A percentile compares a stretch with the other conserved stretches of the same genome.
phyloP scores from a whole-genome alignment of 2,113 vertebrate species.

The Coreoperca whiteheadi region DNA sequence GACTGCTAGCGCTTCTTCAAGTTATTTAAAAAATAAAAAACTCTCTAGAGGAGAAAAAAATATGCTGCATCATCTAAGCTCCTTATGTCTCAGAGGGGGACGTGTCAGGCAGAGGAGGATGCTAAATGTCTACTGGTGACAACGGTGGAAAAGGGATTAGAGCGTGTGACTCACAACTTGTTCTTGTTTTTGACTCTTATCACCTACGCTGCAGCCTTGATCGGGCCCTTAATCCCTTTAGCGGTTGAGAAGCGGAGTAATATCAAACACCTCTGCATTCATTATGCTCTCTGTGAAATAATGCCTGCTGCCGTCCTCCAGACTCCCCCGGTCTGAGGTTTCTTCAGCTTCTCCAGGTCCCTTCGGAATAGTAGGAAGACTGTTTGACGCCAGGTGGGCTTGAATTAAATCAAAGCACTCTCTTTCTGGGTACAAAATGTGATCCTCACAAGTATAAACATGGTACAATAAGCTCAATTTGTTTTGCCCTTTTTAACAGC shows the following conservation, averaged over 20 bases:
- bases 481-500: background rate
- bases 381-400: conserved; percentile 50
- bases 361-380: conserved; percentile 37
- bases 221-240: conserved; percentile 70
- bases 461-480: background rate
- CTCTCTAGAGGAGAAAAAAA: conserved; percentile 1
- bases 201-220: conserved; percentile 68
- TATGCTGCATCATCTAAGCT: conserved; percentile 71
- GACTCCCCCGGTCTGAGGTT: conserved; percentile 36
- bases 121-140: conserved; percentile 58
- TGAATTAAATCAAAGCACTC: conserved; percentile 51
- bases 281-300: conserved; percentile 46
- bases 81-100: conserved; percentile 48
- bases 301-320: conserved; percentile 46
- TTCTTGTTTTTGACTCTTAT: conserved; percentile 72
- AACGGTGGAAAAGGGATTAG: conserved; percentile 52
- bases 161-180: conserved; percentile 62
- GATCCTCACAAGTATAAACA: conserved; percentile 11
- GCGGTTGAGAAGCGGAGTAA: conserved; percentile 49
- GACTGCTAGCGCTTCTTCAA: conserved; percentile 14
- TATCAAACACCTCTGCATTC: conserved; percentile 44
- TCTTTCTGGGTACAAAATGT: background rate
- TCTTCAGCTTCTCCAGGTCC: conserved; percentile 39
- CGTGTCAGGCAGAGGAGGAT: conserved; percentile 62
- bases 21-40: background rate